phyloP scores from a whole-genome alignment of 1,140 invertebrate genomes.

The Neomicropteryx cornuta region DNA sequence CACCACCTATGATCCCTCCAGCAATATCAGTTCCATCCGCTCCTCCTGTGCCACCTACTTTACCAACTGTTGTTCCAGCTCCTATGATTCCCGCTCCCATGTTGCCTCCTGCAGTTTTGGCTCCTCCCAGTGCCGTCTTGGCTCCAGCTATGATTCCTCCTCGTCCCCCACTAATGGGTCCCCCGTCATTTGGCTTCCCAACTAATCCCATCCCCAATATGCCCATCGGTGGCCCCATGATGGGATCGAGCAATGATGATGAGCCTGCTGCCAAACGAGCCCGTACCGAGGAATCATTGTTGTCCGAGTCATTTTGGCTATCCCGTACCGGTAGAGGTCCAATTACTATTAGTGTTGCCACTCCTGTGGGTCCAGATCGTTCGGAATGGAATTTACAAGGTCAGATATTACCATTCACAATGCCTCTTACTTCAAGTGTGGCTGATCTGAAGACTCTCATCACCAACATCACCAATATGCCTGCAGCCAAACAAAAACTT shows the following conservation, averaged over 20 bases:
- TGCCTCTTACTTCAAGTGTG: conserved; percentile 73
- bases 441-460: conserved; percentile 82
- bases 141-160: conserved; percentile 30
- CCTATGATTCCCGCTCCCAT: conserved; percentile 11
- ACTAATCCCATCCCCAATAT: too few species aligned
- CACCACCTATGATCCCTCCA: conserved; percentile 39
- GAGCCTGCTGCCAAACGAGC: conserved; percentile 82
- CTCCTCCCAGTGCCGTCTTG: conserved; percentile 23
- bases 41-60: conserved; percentile 30
- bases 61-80: conserved; percentile 18
- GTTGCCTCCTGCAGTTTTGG: conserved; percentile 13
- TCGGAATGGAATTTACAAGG: conserved; percentile 95
- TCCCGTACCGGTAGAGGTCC: too few species aligned
- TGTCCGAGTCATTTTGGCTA: conserved; percentile 79
- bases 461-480: conserved; percentile 83
- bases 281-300: conserved; percentile 84
- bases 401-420: conserved; percentile 67
- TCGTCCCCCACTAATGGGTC: conserved; percentile 30
- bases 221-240: conserved; percentile 28
- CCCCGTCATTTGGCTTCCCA: conserved; percentile 15
- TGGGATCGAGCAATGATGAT: conserved; percentile 55
- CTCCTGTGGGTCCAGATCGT: conserved; percentile 80
- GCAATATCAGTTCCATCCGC: conserved; percentile 35
- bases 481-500: conserved; percentile 96
- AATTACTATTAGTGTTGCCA: conserved; percentile 21